Percentiles rank a stretch among this genome's conserved stretches.
phyloP scores from a whole-genome alignment of 2,797 vertebrate species.

The Sebastes taczanowskii region DNA sequence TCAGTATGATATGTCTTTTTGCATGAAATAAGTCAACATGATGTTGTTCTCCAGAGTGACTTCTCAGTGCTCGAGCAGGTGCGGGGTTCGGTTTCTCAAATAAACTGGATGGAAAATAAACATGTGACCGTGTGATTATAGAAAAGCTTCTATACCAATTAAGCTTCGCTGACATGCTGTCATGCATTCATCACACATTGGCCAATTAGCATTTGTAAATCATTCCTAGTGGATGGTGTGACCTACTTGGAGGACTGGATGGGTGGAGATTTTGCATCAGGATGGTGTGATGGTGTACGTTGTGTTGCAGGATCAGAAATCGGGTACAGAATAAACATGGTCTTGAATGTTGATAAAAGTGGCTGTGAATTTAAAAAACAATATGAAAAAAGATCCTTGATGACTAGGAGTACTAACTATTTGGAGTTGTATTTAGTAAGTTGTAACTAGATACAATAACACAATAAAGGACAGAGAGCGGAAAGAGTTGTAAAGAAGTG shows the following conservation, averaged over 20 bases:
- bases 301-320: slow-evolving; percentile 2
- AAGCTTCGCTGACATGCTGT: not conserved
- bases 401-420: not conserved
- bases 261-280: not conserved
- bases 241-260: slow-evolving; percentile 35
- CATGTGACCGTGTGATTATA: slow-evolving; percentile 1
- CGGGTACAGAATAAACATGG: not conserved
- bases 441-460: not conserved
- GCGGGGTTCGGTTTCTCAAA: not conserved
- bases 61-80: not conserved
- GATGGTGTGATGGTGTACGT: not conserved
- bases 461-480: not conserved
- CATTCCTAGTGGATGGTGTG: slow-evolving; percentile 26
- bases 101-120: not conserved
- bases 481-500: not conserved
- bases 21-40: not conserved
- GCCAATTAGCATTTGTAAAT: slow-evolving; percentile 37
- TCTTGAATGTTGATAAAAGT: not conserved
- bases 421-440: not conserved
- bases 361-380: not conserved
- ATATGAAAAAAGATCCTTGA: not conserved
- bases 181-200: slow-evolving; percentile 15
- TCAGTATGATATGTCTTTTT: slow-evolving; percentile 7
- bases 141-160: slow-evolving; percentile 19
- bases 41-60: not conserved